A percentile compares a stretch with the other conserved stretches of the same genome.
These are phyloP conservation scores for Hydropotes inermis DNA, from an alignment of 2,113 vertebrate genomes.

Conservation along the genomic window DNA sequence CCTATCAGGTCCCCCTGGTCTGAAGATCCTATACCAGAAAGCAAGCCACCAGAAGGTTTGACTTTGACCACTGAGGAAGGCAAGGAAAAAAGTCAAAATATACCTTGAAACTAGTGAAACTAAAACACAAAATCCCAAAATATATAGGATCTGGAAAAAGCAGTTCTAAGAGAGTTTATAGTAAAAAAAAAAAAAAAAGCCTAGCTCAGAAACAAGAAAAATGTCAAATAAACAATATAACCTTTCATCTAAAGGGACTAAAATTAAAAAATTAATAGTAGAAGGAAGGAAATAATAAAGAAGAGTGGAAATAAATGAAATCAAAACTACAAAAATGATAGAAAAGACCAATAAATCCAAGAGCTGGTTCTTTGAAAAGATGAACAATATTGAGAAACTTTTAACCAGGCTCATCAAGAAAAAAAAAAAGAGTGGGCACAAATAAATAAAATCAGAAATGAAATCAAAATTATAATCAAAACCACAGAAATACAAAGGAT, in stretches of 20 bases:
- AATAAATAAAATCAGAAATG: not conserved
- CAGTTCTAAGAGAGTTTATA: not conserved
- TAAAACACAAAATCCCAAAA: not conserved
- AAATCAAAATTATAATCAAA: not conserved
- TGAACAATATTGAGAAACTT: not conserved
- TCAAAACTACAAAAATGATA: not conserved
- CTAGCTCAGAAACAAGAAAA: not conserved
- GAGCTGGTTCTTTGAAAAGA: not conserved
- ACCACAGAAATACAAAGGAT: not conserved
- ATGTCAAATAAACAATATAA: not conserved
- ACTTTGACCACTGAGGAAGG: not conserved
- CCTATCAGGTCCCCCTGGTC: not conserved
- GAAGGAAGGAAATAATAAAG: not conserved
- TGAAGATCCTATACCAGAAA: not conserved
- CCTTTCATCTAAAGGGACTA: not conserved
- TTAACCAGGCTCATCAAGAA: not conserved
- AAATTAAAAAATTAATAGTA: not conserved
- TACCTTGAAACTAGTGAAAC: not conserved
- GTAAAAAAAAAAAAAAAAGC: not conserved
- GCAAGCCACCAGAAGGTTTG: not conserved
- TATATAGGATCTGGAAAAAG: not conserved
- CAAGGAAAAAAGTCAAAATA: not conserved
- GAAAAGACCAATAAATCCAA: not conserved
- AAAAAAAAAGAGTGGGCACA: not conserved
- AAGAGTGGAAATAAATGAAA: not conserved